Evolutionary conservation across 2,113 vertebrate species (phyloP).

Genomic region (Melierax canorus): DNA sequence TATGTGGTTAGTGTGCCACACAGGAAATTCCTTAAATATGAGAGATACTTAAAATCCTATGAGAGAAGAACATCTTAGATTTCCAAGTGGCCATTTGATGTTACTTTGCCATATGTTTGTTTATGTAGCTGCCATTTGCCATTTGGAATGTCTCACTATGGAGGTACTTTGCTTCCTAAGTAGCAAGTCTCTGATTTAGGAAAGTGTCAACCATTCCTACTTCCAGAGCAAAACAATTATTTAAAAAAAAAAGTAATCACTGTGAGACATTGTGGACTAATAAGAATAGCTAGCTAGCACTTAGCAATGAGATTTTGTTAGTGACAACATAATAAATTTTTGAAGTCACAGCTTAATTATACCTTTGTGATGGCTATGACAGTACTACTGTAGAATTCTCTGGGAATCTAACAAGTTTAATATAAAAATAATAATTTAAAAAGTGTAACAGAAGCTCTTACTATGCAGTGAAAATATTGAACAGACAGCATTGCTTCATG

Average conservation of each 20-base stretch:
- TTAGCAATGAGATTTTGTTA: not conserved
- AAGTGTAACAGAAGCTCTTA: not conserved
- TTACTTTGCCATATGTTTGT: not conserved
- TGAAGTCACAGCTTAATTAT: not conserved
- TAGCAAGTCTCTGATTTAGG: not conserved
- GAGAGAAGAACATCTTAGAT: not conserved
- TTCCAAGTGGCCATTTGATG: conserved; percentile 1
- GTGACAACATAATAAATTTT: not conserved
- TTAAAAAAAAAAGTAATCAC: not conserved
- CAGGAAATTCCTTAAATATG: conserved; percentile 13
- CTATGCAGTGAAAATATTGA: not conserved
- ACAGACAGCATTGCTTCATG: not conserved
- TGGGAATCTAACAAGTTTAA: not conserved
- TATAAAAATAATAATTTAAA: not conserved
- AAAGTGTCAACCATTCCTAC: not conserved
- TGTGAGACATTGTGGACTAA: not conserved
- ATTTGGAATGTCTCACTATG: not conserved
- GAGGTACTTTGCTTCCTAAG: not conserved
- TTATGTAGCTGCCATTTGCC: conserved; percentile 16
- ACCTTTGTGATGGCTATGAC: not conserved
- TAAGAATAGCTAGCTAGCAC: not conserved
- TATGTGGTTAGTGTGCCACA: conserved; percentile 8
- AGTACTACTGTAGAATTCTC: not conserved
- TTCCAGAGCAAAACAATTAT: not conserved
- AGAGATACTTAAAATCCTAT: not conserved